These are phyloP conservation scores for Sesamia inferens DNA, from an alignment of 2,888 invertebrate species.

Conservation along the genomic window DNA sequence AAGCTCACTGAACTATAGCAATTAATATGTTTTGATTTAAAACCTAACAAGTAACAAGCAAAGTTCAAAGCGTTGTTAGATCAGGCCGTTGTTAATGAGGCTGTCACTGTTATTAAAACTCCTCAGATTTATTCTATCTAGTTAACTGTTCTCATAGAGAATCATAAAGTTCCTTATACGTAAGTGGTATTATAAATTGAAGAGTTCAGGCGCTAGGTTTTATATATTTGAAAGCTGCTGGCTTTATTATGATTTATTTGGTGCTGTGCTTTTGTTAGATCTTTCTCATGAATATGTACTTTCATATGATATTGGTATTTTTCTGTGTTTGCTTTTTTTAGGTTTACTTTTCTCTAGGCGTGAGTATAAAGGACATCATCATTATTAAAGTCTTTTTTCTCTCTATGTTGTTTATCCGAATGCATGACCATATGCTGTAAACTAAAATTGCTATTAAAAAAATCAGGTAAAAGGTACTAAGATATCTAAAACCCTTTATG, in stretches of 20 bases:
- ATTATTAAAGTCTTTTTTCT: no score
- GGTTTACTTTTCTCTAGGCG: not conserved
- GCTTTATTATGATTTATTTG: no score
- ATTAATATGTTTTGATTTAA: slow-evolving; percentile 73
- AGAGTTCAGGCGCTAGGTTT: slow-evolving; percentile 23
- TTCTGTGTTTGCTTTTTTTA: not conserved
- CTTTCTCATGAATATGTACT: not conserved
- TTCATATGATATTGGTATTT: not conserved
- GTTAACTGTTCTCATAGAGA: slow-evolving; percentile 71
- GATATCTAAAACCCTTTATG: not conserved
- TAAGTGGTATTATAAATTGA: slow-evolving; percentile 55
- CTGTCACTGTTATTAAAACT: slow-evolving; percentile 77
- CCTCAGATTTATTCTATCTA: slow-evolving; percentile 73
- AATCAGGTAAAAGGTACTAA: no score
- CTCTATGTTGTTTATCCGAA: no score
- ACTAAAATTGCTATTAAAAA: no score
- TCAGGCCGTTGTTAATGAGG: slow-evolving; percentile 75
- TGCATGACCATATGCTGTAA: no score
- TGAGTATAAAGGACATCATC: no score
- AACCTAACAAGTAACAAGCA: slow-evolving; percentile 79
- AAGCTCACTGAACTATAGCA: slow-evolving; percentile 62
- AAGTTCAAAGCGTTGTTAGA: slow-evolving; percentile 77
- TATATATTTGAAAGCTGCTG: not conserved
- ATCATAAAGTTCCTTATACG: slow-evolving; percentile 46
- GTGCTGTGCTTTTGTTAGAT: not conserved